Evolutionary conservation across 2,888 invertebrate genomes (phyloP), one percentile per base, ranked within the genome.

Genomic region (Cabera pusaria): DNA sequence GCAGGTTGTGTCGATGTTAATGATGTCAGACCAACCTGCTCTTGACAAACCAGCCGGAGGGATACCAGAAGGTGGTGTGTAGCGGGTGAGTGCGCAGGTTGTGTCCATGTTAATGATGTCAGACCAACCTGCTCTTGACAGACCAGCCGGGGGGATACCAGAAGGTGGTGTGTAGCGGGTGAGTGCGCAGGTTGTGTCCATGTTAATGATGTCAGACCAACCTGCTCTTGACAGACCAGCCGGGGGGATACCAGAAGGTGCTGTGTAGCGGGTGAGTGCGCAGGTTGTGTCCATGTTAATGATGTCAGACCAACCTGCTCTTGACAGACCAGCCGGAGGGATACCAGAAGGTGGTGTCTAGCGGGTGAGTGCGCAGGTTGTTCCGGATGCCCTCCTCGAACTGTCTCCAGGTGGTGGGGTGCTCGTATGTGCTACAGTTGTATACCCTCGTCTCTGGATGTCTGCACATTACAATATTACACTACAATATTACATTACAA

Each of bases 391-490:
- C 73, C 5, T 52, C 44, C 57, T 93, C 92, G 57, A 95, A 91
- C 25, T 92, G 83, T 0, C 89, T 79, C 95, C 95, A 95, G 0
- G 81, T 91, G 23, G 95, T 88, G 0, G 95, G 94, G 67, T 96
- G 95, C 33, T 90, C 85, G 14, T 93, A 92, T 0, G 94, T 93
- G 12, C 94, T 93, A 72, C 94, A 94, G 74, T 96, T 95, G 83
- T 95, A 96, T 2, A 96, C 92, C 22, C 89, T 76, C 1, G 91
- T 75, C 0, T 69, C 65, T 0, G 50, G 45, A 0, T 63, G 45
- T 28, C 87, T 88, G 61, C n/a, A n/a, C n/a, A n/a, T n/a, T n/a
- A n/a, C n/a, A n/a, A n/a, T n/a, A n/a, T n/a, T n/a, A n/a, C n/a
- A n/a, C n/a, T n/a, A n/a, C n/a, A n/a, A n/a, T n/a, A n/a, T n/a